Percentiles rank a stretch among this genome's conserved stretches.
Evolutionary conservation across 2,888 invertebrate genomes (phyloP).

Genomic region (Hoplodrina blanda): DNA sequence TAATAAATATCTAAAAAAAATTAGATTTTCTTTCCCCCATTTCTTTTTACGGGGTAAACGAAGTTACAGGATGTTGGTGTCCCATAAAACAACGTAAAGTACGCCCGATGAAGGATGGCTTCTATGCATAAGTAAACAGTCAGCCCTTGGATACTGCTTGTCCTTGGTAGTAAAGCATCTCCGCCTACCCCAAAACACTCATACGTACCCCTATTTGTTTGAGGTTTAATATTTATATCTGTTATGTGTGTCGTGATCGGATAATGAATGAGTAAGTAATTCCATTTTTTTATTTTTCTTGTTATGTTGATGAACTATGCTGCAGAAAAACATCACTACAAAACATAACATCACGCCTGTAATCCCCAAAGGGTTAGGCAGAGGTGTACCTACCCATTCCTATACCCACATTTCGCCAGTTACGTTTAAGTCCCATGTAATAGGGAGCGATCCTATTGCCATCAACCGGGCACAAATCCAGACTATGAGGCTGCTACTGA

Average conservation of each 20-base stretch:
- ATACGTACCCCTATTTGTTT: conserved; percentile 5
- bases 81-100: conserved; percentile 37
- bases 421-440: no score
- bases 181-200: neutral
- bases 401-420: no score
- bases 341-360: no score
- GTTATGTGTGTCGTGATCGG: neutral
- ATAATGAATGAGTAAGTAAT: neutral
- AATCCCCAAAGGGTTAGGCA: no score
- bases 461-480: no score
- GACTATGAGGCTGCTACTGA: no score
- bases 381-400: no score
- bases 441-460: no score
- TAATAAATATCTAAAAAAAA: neutral
- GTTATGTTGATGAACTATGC: neutral
- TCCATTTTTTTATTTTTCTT: neutral
- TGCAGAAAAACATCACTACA: neutral
- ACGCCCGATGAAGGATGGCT: conserved; percentile 35
- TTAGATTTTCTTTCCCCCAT: conserved; percentile 21
- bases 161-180: conserved; percentile 11
- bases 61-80: conserved; percentile 44
- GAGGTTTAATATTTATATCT: conserved; percentile 8
- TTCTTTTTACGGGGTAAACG: conserved; percentile 39
- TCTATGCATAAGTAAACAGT: conserved; percentile 56
- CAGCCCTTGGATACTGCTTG: conserved; percentile 1